phyloP scores from a whole-genome alignment of 1,140 invertebrate genomes.

The Sycophila sp. region DNA sequence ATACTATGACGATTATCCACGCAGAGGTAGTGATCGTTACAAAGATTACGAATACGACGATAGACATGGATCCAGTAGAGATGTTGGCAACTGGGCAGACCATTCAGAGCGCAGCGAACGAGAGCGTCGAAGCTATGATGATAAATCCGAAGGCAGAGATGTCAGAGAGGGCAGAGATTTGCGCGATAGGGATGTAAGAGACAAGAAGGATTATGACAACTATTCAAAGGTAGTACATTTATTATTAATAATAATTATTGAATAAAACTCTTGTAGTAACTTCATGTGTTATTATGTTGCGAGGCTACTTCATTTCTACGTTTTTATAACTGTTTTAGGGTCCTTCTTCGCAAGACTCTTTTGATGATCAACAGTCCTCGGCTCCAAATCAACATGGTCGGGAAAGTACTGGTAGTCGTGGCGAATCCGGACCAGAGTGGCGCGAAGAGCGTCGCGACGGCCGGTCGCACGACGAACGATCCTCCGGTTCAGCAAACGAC shows the following conservation, averaged over 20 bases:
- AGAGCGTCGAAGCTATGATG: conserved; percentile 57
- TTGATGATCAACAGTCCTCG: conserved; percentile 39
- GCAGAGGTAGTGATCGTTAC: conserved; percentile 46
- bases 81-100: conserved; percentile 38
- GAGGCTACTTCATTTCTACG: background rate
- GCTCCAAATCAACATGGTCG: conserved; percentile 20
- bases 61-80: conserved; percentile 49
- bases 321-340: conserved; percentile 2
- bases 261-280: background rate
- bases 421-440: conserved; percentile 50
- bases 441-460: conserved; percentile 51
- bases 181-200: conserved; percentile 53
- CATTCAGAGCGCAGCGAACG: conserved; percentile 52
- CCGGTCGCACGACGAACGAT: conserved; percentile 41
- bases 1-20: conserved; percentile 59
- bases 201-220: conserved; percentile 61
- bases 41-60: conserved; percentile 62
- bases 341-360: background rate
- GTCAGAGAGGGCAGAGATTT: conserved; percentile 44
- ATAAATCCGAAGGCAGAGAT: conserved; percentile 52
- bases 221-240: conserved; percentile 54
- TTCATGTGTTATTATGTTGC: background rate
- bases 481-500: conserved; percentile 41
- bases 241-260: background rate
- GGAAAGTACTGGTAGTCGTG: background rate